phyloP scores from a whole-genome alignment of 2,797 vertebrate genomes.

The Brachyalestes nurse region DNA sequence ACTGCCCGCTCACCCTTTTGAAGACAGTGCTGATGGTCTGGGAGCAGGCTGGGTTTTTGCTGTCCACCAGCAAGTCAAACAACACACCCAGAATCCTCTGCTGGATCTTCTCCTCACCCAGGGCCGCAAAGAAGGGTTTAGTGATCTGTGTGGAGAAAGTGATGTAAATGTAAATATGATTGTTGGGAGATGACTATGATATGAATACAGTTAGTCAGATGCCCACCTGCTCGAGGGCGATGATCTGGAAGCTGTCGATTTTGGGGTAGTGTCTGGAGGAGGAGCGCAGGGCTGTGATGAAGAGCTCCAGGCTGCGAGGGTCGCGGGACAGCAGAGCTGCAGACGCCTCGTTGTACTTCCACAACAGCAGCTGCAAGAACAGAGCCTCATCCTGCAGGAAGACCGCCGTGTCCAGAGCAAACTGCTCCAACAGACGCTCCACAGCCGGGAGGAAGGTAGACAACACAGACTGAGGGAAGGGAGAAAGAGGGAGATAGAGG shows the following conservation, averaged over 20 bases:
- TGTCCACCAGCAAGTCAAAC: slow-evolving; percentile 87
- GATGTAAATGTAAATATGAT: no score
- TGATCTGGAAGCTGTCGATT: slow-evolving; percentile 81
- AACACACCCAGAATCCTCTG: slow-evolving; percentile 85
- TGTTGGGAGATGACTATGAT: no score
- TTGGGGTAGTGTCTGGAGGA: slow-evolving; percentile 70
- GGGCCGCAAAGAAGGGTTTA: slow-evolving; percentile 85
- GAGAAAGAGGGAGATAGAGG: no score
- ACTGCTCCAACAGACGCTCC: slow-evolving; percentile 83
- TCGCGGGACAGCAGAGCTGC: slow-evolving; percentile 83
- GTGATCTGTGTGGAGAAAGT: slow-evolving; percentile 80
- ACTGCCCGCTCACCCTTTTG: slow-evolving; percentile 80
- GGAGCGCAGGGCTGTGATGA: slow-evolving; percentile 81
- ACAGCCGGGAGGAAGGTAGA: slow-evolving; percentile 79
- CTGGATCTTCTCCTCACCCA: slow-evolving; percentile 83
- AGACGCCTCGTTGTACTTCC: slow-evolving; percentile 84
- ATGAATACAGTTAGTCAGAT: no score
- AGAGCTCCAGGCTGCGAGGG: slow-evolving; percentile 82
- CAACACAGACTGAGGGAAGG: slow-evolving; percentile 77
- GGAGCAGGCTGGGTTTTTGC: slow-evolving; percentile 76
- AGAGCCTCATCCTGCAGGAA: slow-evolving; percentile 82
- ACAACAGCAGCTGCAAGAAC: slow-evolving; percentile 82
- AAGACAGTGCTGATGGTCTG: slow-evolving; percentile 85
- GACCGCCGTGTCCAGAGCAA: slow-evolving; percentile 67
- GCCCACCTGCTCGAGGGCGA: slow-evolving; percentile 87